These are phyloP conservation scores for Leptobrachium leishanense DNA, from an alignment of 2,113 vertebrate species.

Conservation along the genomic window DNA sequence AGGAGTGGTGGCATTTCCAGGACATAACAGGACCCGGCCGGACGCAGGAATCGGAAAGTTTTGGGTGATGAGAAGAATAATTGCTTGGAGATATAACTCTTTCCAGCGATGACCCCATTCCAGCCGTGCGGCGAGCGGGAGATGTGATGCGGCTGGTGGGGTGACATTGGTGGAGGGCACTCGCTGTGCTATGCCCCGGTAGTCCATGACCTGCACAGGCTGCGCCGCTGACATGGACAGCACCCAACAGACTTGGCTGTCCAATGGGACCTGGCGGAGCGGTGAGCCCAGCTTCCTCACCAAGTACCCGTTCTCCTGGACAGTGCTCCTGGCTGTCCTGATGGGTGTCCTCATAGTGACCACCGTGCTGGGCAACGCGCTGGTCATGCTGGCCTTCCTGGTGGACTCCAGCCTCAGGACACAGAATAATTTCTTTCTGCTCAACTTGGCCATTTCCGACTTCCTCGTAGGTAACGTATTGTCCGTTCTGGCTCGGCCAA, in stretches of 20 bases:
- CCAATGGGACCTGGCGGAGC: slow-evolving; percentile 51
- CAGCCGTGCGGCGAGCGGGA: too few relatives aligned
- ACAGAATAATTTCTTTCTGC: slow-evolving; percentile 77
- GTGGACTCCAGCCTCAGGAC: slow-evolving; percentile 73
- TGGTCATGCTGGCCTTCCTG: slow-evolving; percentile 74
- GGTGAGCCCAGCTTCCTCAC: slow-evolving; percentile 44
- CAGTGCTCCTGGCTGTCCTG: slow-evolving; percentile 62
- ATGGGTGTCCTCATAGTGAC: slow-evolving; percentile 70
- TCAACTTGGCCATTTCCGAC: slow-evolving; percentile 76
- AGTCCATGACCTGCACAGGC: slow-evolving; percentile 30
- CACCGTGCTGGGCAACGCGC: slow-evolving; percentile 72
- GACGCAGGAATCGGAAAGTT: slow-evolving; percentile 1
- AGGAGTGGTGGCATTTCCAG: too few relatives aligned
- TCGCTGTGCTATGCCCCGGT: not conserved
- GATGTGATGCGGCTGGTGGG: not conserved
- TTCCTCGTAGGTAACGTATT: slow-evolving; percentile 75
- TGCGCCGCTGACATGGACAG: slow-evolving; percentile 58
- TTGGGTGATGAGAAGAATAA: slow-evolving; percentile 11
- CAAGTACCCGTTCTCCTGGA: slow-evolving; percentile 61
- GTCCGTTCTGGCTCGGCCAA: not conserved
- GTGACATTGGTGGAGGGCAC: not conserved
- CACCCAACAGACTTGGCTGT: slow-evolving; percentile 49
- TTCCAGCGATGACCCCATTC: not conserved
- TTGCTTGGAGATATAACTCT: slow-evolving; percentile 13
- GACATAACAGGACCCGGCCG: too few relatives aligned